Conservation (phyloP, 2,888 invertebrate species). For the Phaonia tiefii region DNA sequence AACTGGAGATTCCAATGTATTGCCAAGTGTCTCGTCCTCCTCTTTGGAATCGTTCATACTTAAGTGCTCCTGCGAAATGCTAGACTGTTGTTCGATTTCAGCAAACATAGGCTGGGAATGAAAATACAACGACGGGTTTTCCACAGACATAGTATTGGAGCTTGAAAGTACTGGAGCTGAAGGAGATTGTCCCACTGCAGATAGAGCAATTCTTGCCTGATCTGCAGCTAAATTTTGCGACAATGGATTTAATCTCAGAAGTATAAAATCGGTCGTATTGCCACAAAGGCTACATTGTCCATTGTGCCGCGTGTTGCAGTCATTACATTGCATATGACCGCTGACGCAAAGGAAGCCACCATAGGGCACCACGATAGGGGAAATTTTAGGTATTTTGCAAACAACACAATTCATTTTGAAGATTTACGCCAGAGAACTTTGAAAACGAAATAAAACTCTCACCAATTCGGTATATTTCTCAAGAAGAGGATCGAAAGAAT, state of each 20-base stretch:
- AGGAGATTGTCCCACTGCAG: not conserved
- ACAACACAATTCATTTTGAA: slow-evolving; percentile 66
- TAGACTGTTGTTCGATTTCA: slow-evolving; percentile 66
- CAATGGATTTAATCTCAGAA: slow-evolving; percentile 55
- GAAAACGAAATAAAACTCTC: not conserved
- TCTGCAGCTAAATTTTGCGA: not conserved
- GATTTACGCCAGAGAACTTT: not conserved
- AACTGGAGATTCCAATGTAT: not conserved
- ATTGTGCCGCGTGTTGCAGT: slow-evolving; percentile 42
- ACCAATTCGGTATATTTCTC: no score
- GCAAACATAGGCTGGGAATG: slow-evolving; percentile 56
- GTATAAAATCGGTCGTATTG: slow-evolving; percentile 58
- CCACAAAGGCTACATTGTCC: slow-evolving; percentile 58
- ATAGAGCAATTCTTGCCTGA: not conserved
- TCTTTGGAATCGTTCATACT: slow-evolving; percentile 63
- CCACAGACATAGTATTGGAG: slow-evolving; percentile 6
- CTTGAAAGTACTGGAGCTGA: slow-evolving; percentile 21
- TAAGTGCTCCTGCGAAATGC: slow-evolving; percentile 64
- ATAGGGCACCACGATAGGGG: slow-evolving; percentile 60
- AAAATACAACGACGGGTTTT: slow-evolving; percentile 19
- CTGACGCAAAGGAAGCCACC: slow-evolving; percentile 67
- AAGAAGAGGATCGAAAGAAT: no score
- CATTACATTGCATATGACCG: slow-evolving; percentile 65
- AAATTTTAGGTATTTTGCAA: slow-evolving; percentile 66
- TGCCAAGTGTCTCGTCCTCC: no score